Base-by-base conservation (phyloP, 2,888 invertebrate species). In the Eremobia ochroleuca region DNA sequence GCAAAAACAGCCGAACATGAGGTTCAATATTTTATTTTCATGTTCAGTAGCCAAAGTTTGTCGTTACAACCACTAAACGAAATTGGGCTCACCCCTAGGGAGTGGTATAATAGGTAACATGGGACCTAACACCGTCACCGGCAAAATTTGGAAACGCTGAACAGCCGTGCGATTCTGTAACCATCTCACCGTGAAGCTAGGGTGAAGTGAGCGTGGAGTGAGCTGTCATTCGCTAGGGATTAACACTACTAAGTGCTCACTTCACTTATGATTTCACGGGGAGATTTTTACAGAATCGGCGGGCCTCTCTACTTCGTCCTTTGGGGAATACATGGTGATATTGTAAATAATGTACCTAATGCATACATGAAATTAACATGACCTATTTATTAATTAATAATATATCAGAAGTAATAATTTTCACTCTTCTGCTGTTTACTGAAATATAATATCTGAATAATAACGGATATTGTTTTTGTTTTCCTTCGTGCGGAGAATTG, bases 381-480 rank as follows among this genome's bases (percentile, higher is more conserved):
- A 46, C 28, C n/a, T 34, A 34, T 61, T 77, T 55, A 55, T 77
- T 55, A 55, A 40, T 46, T 52, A n/a, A 28, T 46, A 64, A 64
- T 58, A 34, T 25, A 5, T 46, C 37, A 65, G 46, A 34, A 64
- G 28, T 59, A 25, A 28, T 58, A 49, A 65, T 77, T 52, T 61
- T 18, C 66, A 43, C 49, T 59, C 18, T 25, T 37, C n/a, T 52
- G 43, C 4, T 28, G 25, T 77, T 75, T 69, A 58, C 64, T 58
- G 73, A 74, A 34, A 67, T 74, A 77, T 72, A 76, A 76, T 81
- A 81, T 68, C 73, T 58, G 61, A 76, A 73, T 49, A 65, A 18
- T 67, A 76, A 46, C 49, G 15, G 49, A 2, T 61, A 34, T 15
- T 81, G 74, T 83, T 83, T 71, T 81, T 85, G 86, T 85, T 83